Conservation (phyloP, 2,113 vertebrate genomes). For the Podarcis muralis region DNA sequence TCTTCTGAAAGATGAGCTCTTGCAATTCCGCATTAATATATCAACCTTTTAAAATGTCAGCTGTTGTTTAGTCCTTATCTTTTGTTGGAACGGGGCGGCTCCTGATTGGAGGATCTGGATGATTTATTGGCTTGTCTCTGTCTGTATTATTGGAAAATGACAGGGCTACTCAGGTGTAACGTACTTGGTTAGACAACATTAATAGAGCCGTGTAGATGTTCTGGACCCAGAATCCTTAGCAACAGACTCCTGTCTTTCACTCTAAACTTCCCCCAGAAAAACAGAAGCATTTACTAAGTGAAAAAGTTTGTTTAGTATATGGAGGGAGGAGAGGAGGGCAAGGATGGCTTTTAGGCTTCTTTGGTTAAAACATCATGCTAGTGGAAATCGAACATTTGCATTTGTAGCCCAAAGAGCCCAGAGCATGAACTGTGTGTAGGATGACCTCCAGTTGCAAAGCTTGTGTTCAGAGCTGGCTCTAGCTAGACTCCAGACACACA, state of each 20-base stretch:
- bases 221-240: not conserved
- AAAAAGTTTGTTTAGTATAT: not conserved
- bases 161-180: constrained; percentile 29
- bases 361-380: not conserved
- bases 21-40: constrained; percentile 8
- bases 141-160: constrained; percentile 25
- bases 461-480: not conserved
- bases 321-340: not conserved
- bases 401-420: not conserved
- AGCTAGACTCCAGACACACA: too few relatives aligned
- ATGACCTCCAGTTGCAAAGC: not conserved
- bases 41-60: not conserved
- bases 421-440: not conserved
- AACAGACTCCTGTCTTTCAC: not conserved
- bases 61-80: not conserved
- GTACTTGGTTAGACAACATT: not conserved
- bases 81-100: not conserved
- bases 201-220: constrained; percentile 18
- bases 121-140: constrained; percentile 37
- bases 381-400: not conserved
- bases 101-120: constrained; percentile 8
- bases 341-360: not conserved
- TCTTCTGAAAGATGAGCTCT: not conserved
- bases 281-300: not conserved
- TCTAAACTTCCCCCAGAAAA: not conserved